Base-by-base conservation (phyloP, 2,797 vertebrate genomes). In the Thripadectes ignobilis region DNA sequence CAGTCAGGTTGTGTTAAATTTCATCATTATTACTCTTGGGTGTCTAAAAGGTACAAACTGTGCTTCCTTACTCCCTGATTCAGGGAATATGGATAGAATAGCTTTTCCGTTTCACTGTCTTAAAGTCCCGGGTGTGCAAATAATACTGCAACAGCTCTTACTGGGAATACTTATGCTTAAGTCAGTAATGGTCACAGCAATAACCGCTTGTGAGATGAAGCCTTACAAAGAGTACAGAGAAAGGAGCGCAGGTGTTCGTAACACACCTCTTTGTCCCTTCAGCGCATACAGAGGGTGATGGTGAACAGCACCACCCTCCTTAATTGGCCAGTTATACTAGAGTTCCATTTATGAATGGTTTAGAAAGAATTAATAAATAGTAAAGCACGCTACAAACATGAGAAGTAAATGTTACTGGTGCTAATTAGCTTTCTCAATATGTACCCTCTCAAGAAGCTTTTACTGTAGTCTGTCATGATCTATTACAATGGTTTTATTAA, bases 291-390 rank as follows among this genome's bases (percentile, higher is more conserved):
- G 43, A 62, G 2, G 43, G 73, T 75, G 49, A 69, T 45, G 26
- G 48, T 79, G 45, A 92, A 82, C 26, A 67, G 45, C 78, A 91
- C 24, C 54, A 86, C 57, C 48, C 45, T 78, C 66, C 77, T 84
- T 73, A 91, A 69, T 6, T 71, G 52, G 63, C 34, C 74, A 94
- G 3, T 89, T 88, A 90, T 19, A 80, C 36, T 62, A 14, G 75
- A 88, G 46, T 71, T 89, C 80, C 85, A 95, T 79, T 84, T 90
- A 95, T 69, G 90, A 94, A 90, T 12, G n/a, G 57, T 85, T 92
- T 65, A 88, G 72, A 87, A 88, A 82, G 45, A 73, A 93, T 65
- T 88, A 79, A 74, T 30, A 88, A 85, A 82, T 67, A 82, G 24
- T 59, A 89, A 89, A 89, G 39, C n/a, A 76, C 0, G 32, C 72